Conservation (phyloP, 2,797 vertebrate species). For the Rhadinocentrus ornatus region DNA sequence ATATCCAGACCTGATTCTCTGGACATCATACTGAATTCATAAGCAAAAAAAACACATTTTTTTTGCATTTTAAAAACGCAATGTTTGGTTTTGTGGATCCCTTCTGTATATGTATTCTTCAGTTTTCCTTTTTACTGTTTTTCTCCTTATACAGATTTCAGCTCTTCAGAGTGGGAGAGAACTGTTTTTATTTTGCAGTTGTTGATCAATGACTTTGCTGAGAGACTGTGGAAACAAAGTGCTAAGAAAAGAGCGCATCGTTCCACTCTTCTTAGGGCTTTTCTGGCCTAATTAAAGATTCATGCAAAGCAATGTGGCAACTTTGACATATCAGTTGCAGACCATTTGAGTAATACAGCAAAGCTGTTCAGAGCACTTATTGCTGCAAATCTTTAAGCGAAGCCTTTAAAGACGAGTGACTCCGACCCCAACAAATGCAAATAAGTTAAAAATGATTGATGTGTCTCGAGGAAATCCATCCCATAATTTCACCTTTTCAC, state of each 20-base stretch:
- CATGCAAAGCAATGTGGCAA: constrained; percentile 63
- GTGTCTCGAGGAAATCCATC: constrained; percentile 70
- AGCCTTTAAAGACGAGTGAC: constrained; percentile 38
- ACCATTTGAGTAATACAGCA: constrained; percentile 45
- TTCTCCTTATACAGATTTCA: constrained; percentile 14
- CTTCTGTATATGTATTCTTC: background rate
- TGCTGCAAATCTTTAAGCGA: constrained; percentile 42
- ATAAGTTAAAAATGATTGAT: constrained; percentile 73
- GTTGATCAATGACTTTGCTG: constrained; percentile 40
- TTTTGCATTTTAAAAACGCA: background rate
- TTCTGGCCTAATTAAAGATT: constrained; percentile 72
- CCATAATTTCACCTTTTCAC: constrained; percentile 80
- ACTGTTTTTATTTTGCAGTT: constrained; percentile 45
- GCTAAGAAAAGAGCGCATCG: constrained; percentile 30
- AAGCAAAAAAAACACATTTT: background rate
- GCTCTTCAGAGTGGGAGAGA: constrained; percentile 31
- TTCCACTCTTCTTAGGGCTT: constrained; percentile 46
- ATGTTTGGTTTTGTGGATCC: background rate
- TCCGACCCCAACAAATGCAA: constrained; percentile 62
- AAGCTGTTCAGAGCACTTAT: constrained; percentile 53
- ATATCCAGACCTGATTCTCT: background rate
- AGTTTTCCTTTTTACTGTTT: background rate
- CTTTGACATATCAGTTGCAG: constrained; percentile 69
- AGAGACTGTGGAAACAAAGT: constrained; percentile 37
- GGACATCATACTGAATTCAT: background rate